Evolutionary conservation across 2,113 vertebrate genomes (phyloP).

Genomic region (Lipophrys pholis): DNA sequence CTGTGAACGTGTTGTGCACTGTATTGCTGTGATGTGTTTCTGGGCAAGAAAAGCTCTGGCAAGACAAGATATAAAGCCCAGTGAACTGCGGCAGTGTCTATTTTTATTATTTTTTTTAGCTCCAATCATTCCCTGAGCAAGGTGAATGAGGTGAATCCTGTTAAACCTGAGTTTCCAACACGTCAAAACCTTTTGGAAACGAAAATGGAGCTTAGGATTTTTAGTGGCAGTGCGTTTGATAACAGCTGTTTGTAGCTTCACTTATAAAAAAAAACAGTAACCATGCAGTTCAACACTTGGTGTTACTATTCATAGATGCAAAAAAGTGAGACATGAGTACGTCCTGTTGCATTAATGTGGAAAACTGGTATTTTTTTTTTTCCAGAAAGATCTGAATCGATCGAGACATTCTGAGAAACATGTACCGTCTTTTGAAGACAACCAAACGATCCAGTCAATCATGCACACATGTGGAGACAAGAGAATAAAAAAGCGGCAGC

Average conservation of each 20-base stretch:
- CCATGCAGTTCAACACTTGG: slow-evolving; percentile 59
- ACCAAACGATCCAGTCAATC: slow-evolving; percentile 32
- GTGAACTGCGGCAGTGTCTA: slow-evolving; percentile 39
- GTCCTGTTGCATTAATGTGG: slow-evolving; percentile 22
- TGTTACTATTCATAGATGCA: slow-evolving; percentile 54
- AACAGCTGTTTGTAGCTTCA: slow-evolving; percentile 65
- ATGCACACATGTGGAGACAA: slow-evolving; percentile 20
- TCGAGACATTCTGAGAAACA: slow-evolving; percentile 57
- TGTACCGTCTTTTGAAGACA: slow-evolving; percentile 53
- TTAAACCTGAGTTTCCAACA: slow-evolving; percentile 52
- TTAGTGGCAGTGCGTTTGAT: slow-evolving; percentile 71
- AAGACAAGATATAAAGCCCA: slow-evolving; percentile 9
- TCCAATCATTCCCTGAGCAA: slow-evolving; percentile 67
- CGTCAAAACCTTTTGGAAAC: slow-evolving; percentile 31
- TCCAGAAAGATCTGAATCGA: slow-evolving; percentile 12
- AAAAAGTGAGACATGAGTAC: slow-evolving; percentile 31
- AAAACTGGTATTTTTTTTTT: slow-evolving; percentile 7
- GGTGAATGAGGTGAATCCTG: slow-evolving; percentile 44
- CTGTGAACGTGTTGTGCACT: slow-evolving; percentile 36
- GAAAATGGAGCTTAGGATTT: slow-evolving; percentile 36
- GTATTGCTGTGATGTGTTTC: slow-evolving; percentile 42
- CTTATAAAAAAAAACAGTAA: slow-evolving; percentile 60
- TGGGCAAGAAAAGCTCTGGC: slow-evolving; percentile 23
- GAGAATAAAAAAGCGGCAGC: slow-evolving; percentile 59
- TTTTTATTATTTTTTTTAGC: slow-evolving; percentile 24